phyloP scores from a whole-genome alignment of 2,888 invertebrate genomes.

The Ormyrus thymus region DNA sequence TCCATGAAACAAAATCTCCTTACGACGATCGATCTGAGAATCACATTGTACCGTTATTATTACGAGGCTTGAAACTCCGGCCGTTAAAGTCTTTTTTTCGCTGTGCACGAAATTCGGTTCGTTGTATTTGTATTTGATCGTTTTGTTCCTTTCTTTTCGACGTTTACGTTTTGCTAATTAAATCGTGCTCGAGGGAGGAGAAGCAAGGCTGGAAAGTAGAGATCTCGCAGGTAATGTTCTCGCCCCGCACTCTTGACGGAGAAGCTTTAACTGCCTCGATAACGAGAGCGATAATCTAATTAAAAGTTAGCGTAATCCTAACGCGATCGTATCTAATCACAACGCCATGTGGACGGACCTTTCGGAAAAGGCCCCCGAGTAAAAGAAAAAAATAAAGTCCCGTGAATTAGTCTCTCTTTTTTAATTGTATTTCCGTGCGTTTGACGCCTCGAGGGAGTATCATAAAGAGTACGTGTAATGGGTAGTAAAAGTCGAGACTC shows the following conservation, averaged over 20 bases:
- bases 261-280: not conserved
- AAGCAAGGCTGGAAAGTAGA: constrained; percentile 28
- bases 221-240: constrained; percentile 9
- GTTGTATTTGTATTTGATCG: not conserved
- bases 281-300: constrained; percentile 65
- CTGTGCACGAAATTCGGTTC: constrained; percentile 32
- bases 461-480: not conserved
- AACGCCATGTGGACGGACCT: constrained; percentile 59
- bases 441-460: constrained; percentile 1
- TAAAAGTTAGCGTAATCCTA: constrained; percentile 61
- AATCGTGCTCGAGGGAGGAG: not conserved
- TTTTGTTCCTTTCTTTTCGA: not conserved
- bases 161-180: not conserved
- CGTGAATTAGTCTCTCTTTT: not conserved
- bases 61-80: constrained; percentile 7
- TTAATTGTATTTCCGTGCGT: not conserved
- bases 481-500: not conserved
- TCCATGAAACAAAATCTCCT: constrained; percentile 10
- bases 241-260: constrained; percentile 2
- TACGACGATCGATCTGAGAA: constrained; percentile 30
- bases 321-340: constrained; percentile 65
- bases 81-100: constrained; percentile 18
- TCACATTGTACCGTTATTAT: constrained; percentile 45
- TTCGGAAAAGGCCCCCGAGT: constrained; percentile 12
- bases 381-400: constrained; percentile 6